Percentiles rank a stretch among this genome's conserved stretches.
phyloP scores from a whole-genome alignment of 2,113 vertebrate genomes.

The Spermophilus dauricus region DNA sequence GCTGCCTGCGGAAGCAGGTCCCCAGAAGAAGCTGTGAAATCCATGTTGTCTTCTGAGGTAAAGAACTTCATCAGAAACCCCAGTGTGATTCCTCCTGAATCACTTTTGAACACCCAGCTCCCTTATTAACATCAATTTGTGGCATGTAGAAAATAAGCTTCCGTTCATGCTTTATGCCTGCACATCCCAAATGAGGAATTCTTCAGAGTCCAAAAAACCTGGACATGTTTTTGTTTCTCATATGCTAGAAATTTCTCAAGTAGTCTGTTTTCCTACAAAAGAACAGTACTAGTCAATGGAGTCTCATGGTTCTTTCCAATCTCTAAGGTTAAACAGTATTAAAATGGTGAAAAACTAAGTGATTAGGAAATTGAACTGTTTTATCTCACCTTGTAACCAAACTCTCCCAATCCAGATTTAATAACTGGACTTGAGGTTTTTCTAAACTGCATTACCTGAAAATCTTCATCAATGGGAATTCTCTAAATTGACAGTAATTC shows the following conservation, averaged over 20 bases:
- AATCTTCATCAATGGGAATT: neutral
- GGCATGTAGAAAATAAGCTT: conserved; percentile 21
- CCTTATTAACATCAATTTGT: conserved; percentile 65
- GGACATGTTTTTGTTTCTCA: conserved; percentile 21
- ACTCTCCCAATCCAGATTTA: neutral
- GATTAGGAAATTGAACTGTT: conserved; percentile 1
- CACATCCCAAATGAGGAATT: conserved; percentile 23
- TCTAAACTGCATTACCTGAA: neutral
- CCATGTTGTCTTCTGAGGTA: neutral
- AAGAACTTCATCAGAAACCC: conserved; percentile 47
- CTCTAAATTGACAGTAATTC: neutral
- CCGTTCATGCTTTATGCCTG: neutral
- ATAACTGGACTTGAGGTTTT: neutral
- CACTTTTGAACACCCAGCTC: conserved; percentile 41
- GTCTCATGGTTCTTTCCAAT: neutral
- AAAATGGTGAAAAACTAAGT: conserved; percentile 14
- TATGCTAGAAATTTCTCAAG: neutral
- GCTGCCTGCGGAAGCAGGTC: neutral
- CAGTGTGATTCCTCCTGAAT: conserved; percentile 48
- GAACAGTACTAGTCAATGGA: neutral
- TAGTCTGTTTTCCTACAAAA: conserved; percentile 25
- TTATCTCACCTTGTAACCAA: conserved; percentile 18
- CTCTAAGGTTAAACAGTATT: neutral
- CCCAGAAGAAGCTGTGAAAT: conserved; percentile 47
- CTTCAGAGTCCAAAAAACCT: neutral